Conservation (phyloP, 2,113 vertebrate genomes). For the Uria lomvia region DNA sequence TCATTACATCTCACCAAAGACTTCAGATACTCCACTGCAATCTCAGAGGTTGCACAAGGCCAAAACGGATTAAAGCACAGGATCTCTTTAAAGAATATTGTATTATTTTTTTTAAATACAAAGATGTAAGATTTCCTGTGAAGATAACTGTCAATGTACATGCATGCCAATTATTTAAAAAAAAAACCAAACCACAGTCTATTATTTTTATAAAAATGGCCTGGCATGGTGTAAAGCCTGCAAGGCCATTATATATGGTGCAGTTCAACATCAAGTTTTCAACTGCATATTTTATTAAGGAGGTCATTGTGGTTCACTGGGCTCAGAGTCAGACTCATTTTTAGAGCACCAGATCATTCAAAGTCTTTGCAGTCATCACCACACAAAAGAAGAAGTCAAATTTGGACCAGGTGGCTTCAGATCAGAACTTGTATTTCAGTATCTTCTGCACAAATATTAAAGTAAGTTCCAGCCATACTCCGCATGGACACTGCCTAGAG, state of each 20-base stretch:
- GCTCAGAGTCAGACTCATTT: neutral
- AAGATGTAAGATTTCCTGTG: neutral
- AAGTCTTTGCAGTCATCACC: neutral
- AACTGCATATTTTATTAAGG: neutral
- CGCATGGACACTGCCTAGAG: neutral
- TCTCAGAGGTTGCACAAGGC: neutral
- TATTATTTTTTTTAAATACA: neutral
- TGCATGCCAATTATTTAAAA: neutral
- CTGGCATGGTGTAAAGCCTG: neutral
- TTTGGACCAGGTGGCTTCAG: neutral
- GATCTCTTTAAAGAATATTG: neutral
- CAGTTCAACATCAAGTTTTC: neutral
- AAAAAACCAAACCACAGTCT: neutral
- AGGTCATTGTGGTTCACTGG: neutral
- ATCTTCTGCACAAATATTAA: neutral
- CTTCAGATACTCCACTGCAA: neutral
- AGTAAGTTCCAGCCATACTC: neutral
- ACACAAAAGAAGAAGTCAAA: neutral
- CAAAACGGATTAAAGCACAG: neutral
- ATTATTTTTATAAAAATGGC: neutral
- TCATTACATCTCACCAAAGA: slow-evolving; percentile 18
- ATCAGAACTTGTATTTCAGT: neutral
- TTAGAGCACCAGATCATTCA: neutral
- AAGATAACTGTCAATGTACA: neutral
- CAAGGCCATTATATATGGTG: neutral